Evolutionary conservation across 2,888 invertebrate species (phyloP), one percentile per base, ranked within the genome.

Genomic region (Drosophila silvestris): DNA sequence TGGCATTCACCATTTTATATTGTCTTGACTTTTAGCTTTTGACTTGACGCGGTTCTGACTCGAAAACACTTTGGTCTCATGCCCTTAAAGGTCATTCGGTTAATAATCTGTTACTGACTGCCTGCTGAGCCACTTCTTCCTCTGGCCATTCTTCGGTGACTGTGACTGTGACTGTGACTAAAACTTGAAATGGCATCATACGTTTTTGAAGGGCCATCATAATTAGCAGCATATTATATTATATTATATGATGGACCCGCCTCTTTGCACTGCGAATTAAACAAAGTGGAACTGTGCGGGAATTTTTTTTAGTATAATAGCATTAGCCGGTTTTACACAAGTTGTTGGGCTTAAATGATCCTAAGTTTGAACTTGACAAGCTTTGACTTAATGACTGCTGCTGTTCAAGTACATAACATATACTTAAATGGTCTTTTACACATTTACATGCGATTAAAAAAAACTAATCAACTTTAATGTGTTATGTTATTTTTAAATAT

Each of bases 181-280:
- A 26, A 47, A 16, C 19, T 52, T 62, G 58, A 77, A 77, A 77
- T 74, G 79, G 66, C 77, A 74, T 63, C 75, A 61, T 58, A 70
- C 81, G 60, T 84, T 75, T 70, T 63, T 57, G 70, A 85, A 90
- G 90, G 85, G 90, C 90, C 89, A 85, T 78, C 83, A 88, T 85
- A 85, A 85, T 85, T 90, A 90, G 74, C 83, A 70, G 71, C 83
- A 77, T 65, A 88, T 79, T 70, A 63, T 61, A 70, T 61, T 76
- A 70, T 39, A 22, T 22, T 47, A 26, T 47, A 22, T 68, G 64
- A 63, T 72, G 37, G 47, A 62, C 68, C 67, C 62, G 60, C 57
- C 78, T 61, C 61, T 35, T 7, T 14, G 26, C 47, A 12, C 16
- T 67, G 47, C 37, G 33, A 56, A 60, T 51, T 57, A 37, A 74